A percentile compares a stretch with the other conserved stretches of the same genome.
These are phyloP conservation scores for Cryptomyrus ogoouensis DNA, from an alignment of 2,113 vertebrate genomes.

Conservation along the genomic window DNA sequence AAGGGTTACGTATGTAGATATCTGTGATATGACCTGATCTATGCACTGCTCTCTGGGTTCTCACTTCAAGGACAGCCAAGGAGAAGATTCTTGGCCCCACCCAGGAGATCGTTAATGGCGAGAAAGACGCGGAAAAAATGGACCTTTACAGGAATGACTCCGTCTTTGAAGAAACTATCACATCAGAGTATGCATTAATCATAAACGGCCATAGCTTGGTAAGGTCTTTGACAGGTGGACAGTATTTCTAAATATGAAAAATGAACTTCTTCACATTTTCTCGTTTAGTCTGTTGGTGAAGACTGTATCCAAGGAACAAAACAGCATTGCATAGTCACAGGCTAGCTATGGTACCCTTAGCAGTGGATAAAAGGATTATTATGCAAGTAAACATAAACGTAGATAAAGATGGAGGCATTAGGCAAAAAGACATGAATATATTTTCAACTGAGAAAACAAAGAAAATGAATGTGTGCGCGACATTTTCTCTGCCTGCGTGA, in stretches of 20 bases:
- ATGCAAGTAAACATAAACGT: not conserved
- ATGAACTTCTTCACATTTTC: not conserved
- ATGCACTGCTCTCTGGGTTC: not conserved
- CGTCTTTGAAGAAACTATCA: constrained; percentile 60
- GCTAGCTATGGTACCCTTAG: not conserved
- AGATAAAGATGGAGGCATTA: not conserved
- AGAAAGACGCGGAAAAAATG: constrained; percentile 44
- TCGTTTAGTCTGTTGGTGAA: not conserved
- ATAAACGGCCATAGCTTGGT: constrained; percentile 71
- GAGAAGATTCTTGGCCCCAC: constrained; percentile 55
- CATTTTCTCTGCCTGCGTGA: not conserved
- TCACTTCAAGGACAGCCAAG: constrained; percentile 56
- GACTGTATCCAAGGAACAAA: not conserved
- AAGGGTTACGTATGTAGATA: not conserved
- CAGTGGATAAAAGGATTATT: not conserved
- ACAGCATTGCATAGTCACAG: not conserved
- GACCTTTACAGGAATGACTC: constrained; percentile 42
- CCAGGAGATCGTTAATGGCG: constrained; percentile 39
- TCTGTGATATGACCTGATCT: not conserved
- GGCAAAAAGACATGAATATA: not conserved
- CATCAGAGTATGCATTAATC: constrained; percentile 63
- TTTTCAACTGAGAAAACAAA: not conserved
- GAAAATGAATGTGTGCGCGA: not conserved
- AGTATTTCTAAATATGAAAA: not conserved
- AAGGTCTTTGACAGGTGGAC: constrained; percentile 37